Base-by-base conservation (phyloP, 2,888 invertebrate species). In the Pristionchus entomophagus region DNA sequence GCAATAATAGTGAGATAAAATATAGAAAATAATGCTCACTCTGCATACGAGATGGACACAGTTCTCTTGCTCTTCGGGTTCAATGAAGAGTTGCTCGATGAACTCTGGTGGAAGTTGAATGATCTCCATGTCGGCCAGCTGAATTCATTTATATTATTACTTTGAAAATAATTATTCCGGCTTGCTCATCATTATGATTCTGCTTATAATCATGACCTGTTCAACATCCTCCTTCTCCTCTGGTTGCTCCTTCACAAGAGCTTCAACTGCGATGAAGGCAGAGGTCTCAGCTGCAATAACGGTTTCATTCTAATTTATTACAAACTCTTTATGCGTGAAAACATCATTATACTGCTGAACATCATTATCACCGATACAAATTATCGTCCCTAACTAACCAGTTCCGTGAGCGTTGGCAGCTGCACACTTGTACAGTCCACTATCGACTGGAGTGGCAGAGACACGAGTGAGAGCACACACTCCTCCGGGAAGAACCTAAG, bases 341-440 rank as follows among this genome's bases (percentile, higher is more conserved):
- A 14, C n/a, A n/a, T 56, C n/a, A 56, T 19, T 6, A n/a, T 22
- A 14, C 19, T 56, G 3, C 19, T 56, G 53, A 56, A n/a, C n/a
- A n/a, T n/a, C n/a, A n/a, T n/a, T n/a, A n/a, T n/a, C n/a, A n/a
- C n/a, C n/a, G n/a, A n/a, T n/a, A n/a, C n/a, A n/a, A n/a, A 56
- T 22, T 22, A 56, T 49, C 8, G 45, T 45, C 45, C 8, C 29
- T 45, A 0, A 73, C 38, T 41, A 19, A 73, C 73, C 73, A 17
- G 89, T 89, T 78, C 91, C 91, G 51, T 89, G 89, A 19, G 89
- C 88, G 59, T 91, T 91, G 14, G 87, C 89, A 1, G 91, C 91
- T 2, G 88, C 87, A 49, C 91, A 91, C 59, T 90, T 90, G 88
- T 91, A 91, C 17, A 90, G 88, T 19, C 91, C 91, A 49, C 88